A percentile compares a stretch with the other conserved stretches of the same genome.
Conservation (phyloP, 2,888 invertebrate species). For the Busseola fusca region DNA sequence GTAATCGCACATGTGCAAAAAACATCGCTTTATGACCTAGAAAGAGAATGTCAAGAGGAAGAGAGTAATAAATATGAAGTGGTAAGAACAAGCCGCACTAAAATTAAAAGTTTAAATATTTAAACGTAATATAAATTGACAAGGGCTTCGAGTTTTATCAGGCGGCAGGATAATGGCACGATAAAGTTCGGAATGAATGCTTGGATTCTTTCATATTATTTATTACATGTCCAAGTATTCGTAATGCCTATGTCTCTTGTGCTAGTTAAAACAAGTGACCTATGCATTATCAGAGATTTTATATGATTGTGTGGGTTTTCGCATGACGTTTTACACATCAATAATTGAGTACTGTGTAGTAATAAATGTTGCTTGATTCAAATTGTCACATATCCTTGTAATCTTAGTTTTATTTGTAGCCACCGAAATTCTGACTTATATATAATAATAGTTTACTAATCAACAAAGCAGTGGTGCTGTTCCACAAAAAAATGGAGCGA, state of each 20-base stretch:
- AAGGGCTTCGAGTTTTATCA: constrained; percentile 34
- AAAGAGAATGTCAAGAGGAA: constrained; percentile 57
- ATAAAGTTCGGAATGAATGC: constrained; percentile 42
- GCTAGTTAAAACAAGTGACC: constrained; percentile 42
- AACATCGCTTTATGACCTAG: constrained; percentile 48
- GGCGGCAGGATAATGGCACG: constrained; percentile 38
- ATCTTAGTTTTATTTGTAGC: not conserved
- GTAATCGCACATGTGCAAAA: constrained; percentile 55
- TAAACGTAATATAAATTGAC: constrained; percentile 27
- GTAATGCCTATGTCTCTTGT: constrained; percentile 10
- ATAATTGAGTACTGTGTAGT: constrained; percentile 4
- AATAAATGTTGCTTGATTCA: not conserved
- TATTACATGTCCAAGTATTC: constrained; percentile 19
- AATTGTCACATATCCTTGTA: not conserved
- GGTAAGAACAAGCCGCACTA: constrained; percentile 34
- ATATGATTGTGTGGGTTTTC: constrained; percentile 41
- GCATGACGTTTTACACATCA: constrained; percentile 37
- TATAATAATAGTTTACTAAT: not conserved
- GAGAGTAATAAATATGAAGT: constrained; percentile 53
- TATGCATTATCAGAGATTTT: constrained; percentile 30
- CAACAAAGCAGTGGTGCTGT: too few relatives aligned
- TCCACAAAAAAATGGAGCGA: too few relatives aligned
- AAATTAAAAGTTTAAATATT: constrained; percentile 41
- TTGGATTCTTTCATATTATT: constrained; percentile 25
- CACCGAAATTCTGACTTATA: not conserved